Percentiles rank a stretch among this genome's conserved stretches.
Conservation (phyloP, 2,113 vertebrate genomes). For the Toxostoma redivivum region DNA sequence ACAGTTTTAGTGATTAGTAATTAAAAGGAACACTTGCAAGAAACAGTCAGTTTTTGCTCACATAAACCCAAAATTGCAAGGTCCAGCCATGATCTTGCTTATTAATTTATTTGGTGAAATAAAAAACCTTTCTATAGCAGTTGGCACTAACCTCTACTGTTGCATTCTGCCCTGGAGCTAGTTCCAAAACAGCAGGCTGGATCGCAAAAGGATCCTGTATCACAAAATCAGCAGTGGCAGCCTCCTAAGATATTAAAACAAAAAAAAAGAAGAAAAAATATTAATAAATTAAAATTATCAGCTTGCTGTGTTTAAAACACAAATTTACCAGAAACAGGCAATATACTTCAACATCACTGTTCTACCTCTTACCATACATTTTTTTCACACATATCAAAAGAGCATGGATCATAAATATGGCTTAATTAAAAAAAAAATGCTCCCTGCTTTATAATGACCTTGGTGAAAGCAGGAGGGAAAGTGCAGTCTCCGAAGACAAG, state of each 20-base stretch:
- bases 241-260: slow-evolving; percentile 56
- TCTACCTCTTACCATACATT: not conserved
- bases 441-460: not conserved
- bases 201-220: slow-evolving; percentile 86
- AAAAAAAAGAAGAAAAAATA: accelerated
- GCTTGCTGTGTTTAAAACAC: not conserved
- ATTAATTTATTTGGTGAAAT: not conserved
- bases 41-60: not conserved
- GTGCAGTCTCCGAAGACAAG: not conserved
- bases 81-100: not conserved
- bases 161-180: slow-evolving; percentile 77
- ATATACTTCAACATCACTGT: not conserved
- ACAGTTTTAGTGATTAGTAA: not conserved
- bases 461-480: not conserved
- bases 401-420: not conserved
- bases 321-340: not conserved
- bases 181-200: slow-evolving; percentile 78
- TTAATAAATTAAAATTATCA: not conserved
- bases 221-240: slow-evolving; percentile 67
- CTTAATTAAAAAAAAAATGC: not conserved
- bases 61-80: not conserved
- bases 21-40: not conserved
- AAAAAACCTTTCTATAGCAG: not conserved
- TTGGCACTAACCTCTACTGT: slow-evolving; percentile 79
- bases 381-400: not conserved